These are phyloP conservation scores for Hypotaenidia okinawae DNA, from an alignment of 2,797 vertebrate species.

Conservation along the genomic window DNA sequence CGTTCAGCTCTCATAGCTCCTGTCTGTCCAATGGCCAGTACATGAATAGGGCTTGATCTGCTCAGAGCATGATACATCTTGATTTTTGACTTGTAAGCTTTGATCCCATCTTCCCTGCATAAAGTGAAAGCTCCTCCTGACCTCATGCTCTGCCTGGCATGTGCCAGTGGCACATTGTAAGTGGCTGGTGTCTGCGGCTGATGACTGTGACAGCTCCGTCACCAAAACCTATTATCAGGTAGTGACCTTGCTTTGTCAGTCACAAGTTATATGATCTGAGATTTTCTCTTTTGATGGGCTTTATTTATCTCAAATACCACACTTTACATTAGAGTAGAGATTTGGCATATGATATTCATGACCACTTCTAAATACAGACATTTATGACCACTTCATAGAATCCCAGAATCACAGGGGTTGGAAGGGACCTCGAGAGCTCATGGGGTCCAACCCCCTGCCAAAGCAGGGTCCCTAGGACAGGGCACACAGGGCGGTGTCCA, in stretches of 20 bases:
- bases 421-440: no score
- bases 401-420: no score
- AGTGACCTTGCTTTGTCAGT: neutral
- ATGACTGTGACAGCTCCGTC: neutral
- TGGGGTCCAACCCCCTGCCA: no score
- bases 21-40: neutral
- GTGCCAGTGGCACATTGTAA: accelerated
- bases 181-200: neutral
- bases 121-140: neutral
- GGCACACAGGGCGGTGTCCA: no score
- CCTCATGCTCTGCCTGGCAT: neutral
- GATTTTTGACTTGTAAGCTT: neutral
- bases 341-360: neutral
- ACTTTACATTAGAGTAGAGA: neutral
- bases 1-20: neutral
- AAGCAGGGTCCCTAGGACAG: no score
- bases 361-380: neutral
- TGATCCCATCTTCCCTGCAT: neutral
- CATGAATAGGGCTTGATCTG: neutral
- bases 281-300: neutral
- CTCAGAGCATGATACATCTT: neutral
- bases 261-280: neutral
- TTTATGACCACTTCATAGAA: neutral
- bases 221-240: neutral
- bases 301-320: neutral